Evolutionary conservation across 2,113 vertebrate genomes (phyloP).

Genomic region (Aptenodytes patagonicus): DNA sequence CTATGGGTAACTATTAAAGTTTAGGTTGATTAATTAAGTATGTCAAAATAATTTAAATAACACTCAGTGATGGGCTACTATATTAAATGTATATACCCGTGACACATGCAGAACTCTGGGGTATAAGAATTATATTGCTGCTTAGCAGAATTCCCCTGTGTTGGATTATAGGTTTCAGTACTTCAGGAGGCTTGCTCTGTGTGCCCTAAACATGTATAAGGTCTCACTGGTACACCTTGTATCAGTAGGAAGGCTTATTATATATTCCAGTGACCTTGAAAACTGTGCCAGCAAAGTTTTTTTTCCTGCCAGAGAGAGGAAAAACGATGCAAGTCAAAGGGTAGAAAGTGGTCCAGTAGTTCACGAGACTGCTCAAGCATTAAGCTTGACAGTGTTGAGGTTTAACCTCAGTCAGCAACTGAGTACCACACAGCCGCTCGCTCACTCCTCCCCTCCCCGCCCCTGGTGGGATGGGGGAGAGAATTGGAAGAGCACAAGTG

Average conservation of each 20-base stretch:
- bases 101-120: neutral
- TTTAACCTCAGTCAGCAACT: too few species aligned
- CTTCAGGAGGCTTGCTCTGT: neutral
- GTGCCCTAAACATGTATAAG: neutral
- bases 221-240: neutral
- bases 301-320: neutral
- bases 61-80: neutral
- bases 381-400: neutral
- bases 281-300: neutral
- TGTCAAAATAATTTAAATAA: conserved; percentile 38
- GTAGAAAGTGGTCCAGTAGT: neutral
- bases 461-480: too few species aligned
- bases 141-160: neutral
- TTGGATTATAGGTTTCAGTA: neutral
- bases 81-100: neutral
- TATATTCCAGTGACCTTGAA: neutral
- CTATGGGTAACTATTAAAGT: neutral
- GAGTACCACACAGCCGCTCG: too few species aligned
- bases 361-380: neutral
- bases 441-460: too few species aligned
- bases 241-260: neutral
- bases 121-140: neutral
- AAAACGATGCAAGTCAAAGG: neutral
- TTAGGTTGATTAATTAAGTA: conserved; percentile 10
- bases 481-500: too few species aligned